Conservation (phyloP, 2,113 vertebrate species). For the Cyphomyrus discorhynchus region DNA sequence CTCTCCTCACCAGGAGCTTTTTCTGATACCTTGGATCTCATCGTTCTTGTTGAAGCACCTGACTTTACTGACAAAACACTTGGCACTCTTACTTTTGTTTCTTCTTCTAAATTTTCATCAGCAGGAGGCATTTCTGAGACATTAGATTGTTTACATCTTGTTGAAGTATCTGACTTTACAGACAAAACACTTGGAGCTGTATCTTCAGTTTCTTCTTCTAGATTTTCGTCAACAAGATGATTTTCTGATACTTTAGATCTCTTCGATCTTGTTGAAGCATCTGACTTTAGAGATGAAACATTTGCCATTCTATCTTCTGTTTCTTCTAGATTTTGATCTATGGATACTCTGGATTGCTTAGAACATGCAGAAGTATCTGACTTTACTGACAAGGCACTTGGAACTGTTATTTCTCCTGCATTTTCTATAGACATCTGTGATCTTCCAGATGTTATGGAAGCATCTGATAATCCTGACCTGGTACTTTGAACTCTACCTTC, state of each 20-base stretch:
- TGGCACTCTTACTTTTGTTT: not conserved
- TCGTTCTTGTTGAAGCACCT: slow-evolving; percentile 28
- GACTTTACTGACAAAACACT: slow-evolving; percentile 34
- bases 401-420: slow-evolving; percentile 28
- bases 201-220: not conserved
- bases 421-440: slow-evolving; percentile 29
- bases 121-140: not conserved
- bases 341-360: slow-evolving; percentile 19
- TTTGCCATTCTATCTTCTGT: slow-evolving; percentile 23
- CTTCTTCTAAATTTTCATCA: slow-evolving; percentile 28
- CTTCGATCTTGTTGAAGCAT: slow-evolving; percentile 32
- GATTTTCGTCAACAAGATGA: slow-evolving; percentile 32
- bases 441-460: slow-evolving; percentile 28
- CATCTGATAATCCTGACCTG: slow-evolving; percentile 30
- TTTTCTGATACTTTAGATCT: slow-evolving; percentile 37
- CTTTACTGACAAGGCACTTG: slow-evolving; percentile 34
- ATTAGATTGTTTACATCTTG: not conserved
- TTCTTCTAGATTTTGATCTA: not conserved
- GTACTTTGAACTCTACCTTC: slow-evolving; percentile 11
- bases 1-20: slow-evolving; percentile 8
- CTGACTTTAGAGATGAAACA: slow-evolving; percentile 22
- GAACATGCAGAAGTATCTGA: slow-evolving; percentile 39
- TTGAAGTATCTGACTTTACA: not conserved
- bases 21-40: slow-evolving; percentile 29
- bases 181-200: slow-evolving; percentile 23